phyloP scores from a whole-genome alignment of 2,888 invertebrate genomes.

The Epiblema foenella region DNA sequence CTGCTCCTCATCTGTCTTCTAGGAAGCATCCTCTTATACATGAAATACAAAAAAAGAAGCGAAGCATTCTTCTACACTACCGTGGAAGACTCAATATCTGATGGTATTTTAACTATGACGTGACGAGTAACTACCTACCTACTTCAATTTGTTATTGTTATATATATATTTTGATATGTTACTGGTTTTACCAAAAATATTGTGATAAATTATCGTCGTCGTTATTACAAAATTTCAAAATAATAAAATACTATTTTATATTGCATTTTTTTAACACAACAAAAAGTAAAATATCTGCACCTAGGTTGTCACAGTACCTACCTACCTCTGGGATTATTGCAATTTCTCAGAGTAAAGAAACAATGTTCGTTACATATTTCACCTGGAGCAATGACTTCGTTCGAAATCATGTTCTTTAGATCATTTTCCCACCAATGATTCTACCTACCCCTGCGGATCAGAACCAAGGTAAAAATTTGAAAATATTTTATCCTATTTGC shows the following conservation, averaged over 20 bases:
- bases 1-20: slow-evolving; percentile 39
- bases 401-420: no score
- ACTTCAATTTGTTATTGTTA: slow-evolving; percentile 11
- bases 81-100: slow-evolving; percentile 42
- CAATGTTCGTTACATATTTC: not conserved
- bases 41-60: slow-evolving; percentile 35
- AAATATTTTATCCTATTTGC: no score
- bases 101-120: slow-evolving; percentile 42
- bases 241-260: not conserved
- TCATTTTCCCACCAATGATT: no score
- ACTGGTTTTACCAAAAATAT: slow-evolving; percentile 30
- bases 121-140: no score
- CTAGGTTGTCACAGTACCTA: no score
- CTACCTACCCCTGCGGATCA: no score
- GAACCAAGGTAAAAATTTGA: no score
- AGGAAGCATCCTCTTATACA: slow-evolving; percentile 18
- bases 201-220: slow-evolving; percentile 26
- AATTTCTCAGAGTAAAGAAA: no score
- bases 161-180: slow-evolving; percentile 12
- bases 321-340: no score
- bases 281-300: no score
- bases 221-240: slow-evolving; percentile 28
- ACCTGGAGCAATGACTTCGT: no score
- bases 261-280: no score
- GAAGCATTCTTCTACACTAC: slow-evolving; percentile 40